Conservation (phyloP, 2,113 vertebrate genomes). For the Pyxicephalus adspersus region DNA sequence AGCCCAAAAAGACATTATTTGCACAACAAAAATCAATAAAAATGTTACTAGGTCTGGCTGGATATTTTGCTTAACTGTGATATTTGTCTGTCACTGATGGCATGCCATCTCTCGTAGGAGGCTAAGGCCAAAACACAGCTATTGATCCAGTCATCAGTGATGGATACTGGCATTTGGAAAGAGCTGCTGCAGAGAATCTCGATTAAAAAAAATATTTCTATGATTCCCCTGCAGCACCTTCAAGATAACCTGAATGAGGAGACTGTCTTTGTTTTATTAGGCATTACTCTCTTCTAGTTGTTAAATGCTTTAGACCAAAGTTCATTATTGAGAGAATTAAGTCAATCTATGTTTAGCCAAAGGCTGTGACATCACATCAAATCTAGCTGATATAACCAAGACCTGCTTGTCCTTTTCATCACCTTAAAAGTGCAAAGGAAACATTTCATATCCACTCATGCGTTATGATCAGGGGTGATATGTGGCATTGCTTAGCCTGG, state of each 20-base stretch:
- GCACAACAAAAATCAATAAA: constrained; percentile 97
- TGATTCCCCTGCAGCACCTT: constrained; percentile 80
- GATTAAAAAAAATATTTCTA: constrained; percentile 82
- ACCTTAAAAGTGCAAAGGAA: constrained; percentile 65
- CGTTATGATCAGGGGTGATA: constrained; percentile 45
- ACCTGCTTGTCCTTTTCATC: constrained; percentile 71
- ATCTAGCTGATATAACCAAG: constrained; percentile 70
- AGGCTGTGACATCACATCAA: constrained; percentile 74
- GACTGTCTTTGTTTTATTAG: constrained; percentile 75
- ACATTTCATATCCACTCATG: constrained; percentile 61
- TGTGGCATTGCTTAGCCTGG: constrained; percentile 44
- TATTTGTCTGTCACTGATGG: constrained; percentile 98
- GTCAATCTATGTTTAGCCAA: constrained; percentile 79
- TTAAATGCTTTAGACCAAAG: constrained; percentile 76
- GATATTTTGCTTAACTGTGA: constrained; percentile 92
- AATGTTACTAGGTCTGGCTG: constrained; percentile 89
- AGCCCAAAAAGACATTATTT: constrained; percentile 98
- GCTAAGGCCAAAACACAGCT: constrained; percentile 94
- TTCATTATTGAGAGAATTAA: constrained; percentile 82
- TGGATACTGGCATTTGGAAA: constrained; percentile 94
- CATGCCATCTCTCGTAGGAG: constrained; percentile 94
- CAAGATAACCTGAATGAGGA: constrained; percentile 75
- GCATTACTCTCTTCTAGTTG: constrained; percentile 76
- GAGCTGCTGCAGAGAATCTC: constrained; percentile 85
- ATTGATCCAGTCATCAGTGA: constrained; percentile 98